Percentiles rank a stretch among this genome's conserved stretches.
These are phyloP conservation scores for Pseudococcus viburni DNA, from an alignment of 2,888 invertebrate genomes.

Conservation along the genomic window DNA sequence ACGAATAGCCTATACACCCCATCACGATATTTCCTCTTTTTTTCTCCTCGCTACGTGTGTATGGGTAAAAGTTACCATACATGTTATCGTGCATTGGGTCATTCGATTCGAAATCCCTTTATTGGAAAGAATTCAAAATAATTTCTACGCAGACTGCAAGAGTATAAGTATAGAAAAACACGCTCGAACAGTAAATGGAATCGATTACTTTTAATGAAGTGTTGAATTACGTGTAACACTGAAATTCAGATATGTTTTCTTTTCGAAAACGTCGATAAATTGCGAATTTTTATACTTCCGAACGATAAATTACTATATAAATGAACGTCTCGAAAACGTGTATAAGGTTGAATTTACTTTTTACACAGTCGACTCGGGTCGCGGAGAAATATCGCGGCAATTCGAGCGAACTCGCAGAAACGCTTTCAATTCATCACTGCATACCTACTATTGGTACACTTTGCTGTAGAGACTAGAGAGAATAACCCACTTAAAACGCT, in stretches of 20 bases:
- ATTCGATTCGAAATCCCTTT: conserved; percentile 32
- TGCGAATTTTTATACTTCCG: conserved; percentile 11
- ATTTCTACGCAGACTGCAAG: neutral
- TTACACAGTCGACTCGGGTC: neutral
- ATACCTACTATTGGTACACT: neutral
- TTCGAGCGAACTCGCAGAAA: conserved; percentile 9
- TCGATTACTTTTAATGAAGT: conserved; percentile 54
- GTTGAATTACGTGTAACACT: conserved; percentile 51
- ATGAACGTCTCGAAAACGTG: neutral
- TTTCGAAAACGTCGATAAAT: conserved; percentile 10
- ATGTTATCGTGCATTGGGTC: conserved; percentile 27
- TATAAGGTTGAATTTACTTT: neutral
- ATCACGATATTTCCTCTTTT: neutral
- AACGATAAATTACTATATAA: conserved; percentile 27
- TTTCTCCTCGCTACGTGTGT: neutral
- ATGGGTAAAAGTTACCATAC: neutral
- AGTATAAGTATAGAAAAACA: conserved; percentile 3
- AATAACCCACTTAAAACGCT: conserved; percentile 29
- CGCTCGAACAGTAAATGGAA: conserved; percentile 29
- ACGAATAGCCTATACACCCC: neutral
- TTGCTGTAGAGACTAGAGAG: neutral
- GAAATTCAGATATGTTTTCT: conserved; percentile 35
- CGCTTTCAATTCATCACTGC: conserved; percentile 30
- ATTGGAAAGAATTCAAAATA: conserved; percentile 55
- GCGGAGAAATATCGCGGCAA: neutral